Base-by-base conservation (phyloP, 2,797 vertebrate species). In the Botia almorhae region DNA sequence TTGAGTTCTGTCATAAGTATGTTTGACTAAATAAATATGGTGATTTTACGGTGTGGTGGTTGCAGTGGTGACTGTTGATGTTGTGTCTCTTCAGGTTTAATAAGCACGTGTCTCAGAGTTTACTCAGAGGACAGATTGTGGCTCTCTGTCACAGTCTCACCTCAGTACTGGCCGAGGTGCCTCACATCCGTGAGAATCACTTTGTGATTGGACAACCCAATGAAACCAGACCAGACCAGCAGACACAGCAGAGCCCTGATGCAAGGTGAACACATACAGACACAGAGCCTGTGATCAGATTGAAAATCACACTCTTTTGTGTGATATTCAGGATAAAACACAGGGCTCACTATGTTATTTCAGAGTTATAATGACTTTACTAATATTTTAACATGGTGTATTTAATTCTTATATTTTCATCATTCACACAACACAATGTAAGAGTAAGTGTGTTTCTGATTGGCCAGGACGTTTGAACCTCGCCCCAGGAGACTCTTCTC, bases 1-100 rank as follows among this genome's bases (percentile, higher is more conserved):
- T 88, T 67, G 89, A 94, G 75, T 95, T 94, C 85, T 94, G 93
- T 85, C 82, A 76, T 56, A 93, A 87, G 91, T 95, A 89, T 82
- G 91, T 90, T 61, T 53, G 50, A 2, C 14, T 61, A 7, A 16
- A 61, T 6, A 14, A 6, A 13, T 61, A 29, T 61, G 0, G 6
- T 61, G 5, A 29, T 61, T 2, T 5, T 16, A 16, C 23, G 21
- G 11, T 26, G 4, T 2, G 26, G 21, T 0, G 26, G 16, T 7
- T 61, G 23, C 23, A 4, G 19, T 12, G 19, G n/a, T 12, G 0
- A 12, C 2, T 2, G 51, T 14, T 46, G 33, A 12, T 26, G 53
- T 13, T 75, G 21, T 53, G 36, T 70, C 39, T 78, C 46, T 70
- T 63, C 87, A 95, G 93, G 76, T 87, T 96, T 76, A 92, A 65